phyloP scores from a whole-genome alignment of 2,797 vertebrate species.

The Prionace glauca region DNA sequence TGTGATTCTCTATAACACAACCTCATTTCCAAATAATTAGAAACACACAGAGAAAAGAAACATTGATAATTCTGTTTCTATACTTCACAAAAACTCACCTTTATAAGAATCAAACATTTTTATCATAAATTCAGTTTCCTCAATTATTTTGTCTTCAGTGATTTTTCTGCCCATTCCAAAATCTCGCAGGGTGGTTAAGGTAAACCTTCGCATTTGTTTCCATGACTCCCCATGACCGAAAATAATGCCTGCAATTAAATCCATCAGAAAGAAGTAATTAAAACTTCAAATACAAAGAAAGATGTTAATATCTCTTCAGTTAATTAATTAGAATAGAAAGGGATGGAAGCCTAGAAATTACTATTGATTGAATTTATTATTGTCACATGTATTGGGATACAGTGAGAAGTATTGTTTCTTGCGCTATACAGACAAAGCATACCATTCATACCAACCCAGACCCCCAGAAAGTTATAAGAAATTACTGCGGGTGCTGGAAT shows the following conservation, averaged over 20 bases:
- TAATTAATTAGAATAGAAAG: no score
- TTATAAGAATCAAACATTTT: conserved; percentile 53
- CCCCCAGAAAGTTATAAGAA: no score
- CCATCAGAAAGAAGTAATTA: neutral
- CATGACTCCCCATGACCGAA: conserved; percentile 48
- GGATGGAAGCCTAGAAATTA: no score
- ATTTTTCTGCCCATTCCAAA: conserved; percentile 55
- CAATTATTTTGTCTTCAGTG: conserved; percentile 48
- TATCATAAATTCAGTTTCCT: conserved; percentile 53
- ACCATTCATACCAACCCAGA: no score
- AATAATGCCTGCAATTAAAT: conserved; percentile 48
- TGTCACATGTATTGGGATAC: no score
- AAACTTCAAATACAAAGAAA: no score
- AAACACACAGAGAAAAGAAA: neutral
- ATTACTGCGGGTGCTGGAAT: no score
- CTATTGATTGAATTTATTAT: no score
- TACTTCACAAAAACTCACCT: conserved; percentile 47
- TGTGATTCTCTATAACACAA: neutral
- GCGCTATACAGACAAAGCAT: no score
- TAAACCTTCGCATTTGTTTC: conserved; percentile 43
- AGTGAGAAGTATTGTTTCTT: no score
- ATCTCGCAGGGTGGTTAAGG: conserved; percentile 52
- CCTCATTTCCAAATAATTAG: neutral
- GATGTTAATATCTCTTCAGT: no score
- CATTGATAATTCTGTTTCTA: neutral